These are phyloP conservation scores for Pseudoips prasinana DNA, from an alignment of 2,888 invertebrate species.

Conservation along the genomic window DNA sequence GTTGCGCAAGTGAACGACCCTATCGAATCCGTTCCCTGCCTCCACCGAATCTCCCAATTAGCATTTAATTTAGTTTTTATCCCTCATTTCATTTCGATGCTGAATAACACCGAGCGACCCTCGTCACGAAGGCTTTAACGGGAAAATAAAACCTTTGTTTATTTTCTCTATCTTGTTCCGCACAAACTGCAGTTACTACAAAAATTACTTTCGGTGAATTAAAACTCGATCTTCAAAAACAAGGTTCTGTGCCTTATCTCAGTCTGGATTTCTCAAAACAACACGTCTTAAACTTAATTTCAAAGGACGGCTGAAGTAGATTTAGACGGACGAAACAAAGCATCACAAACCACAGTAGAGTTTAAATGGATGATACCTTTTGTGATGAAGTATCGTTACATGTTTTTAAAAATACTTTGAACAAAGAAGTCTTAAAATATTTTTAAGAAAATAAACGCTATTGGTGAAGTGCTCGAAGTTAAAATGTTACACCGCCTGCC, in stretches of 20 bases:
- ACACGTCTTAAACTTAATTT: slow-evolving; percentile 23
- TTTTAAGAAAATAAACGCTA: slow-evolving; percentile 39
- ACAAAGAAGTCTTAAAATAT: slow-evolving; percentile 19
- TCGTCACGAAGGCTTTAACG: slow-evolving; percentile 66
- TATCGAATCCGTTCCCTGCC: slow-evolving; percentile 46
- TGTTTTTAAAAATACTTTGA: slow-evolving; percentile 19
- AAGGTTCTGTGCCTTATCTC: slow-evolving; percentile 56
- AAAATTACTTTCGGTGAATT: slow-evolving; percentile 61
- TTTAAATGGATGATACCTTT: slow-evolving; percentile 24
- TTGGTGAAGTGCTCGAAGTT: slow-evolving; percentile 41
- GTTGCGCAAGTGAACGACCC: slow-evolving; percentile 45
- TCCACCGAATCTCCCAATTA: slow-evolving; percentile 65
- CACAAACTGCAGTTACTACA: slow-evolving; percentile 56
- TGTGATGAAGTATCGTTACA: too few relatives aligned
- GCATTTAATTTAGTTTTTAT: slow-evolving; percentile 75
- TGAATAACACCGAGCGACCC: slow-evolving; percentile 65
- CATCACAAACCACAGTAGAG: slow-evolving; percentile 11
- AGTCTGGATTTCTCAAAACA: slow-evolving; percentile 20
- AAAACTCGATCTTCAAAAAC: slow-evolving; percentile 58
- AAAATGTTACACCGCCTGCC: slow-evolving; percentile 39
- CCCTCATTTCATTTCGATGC: slow-evolving; percentile 69
- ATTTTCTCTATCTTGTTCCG: slow-evolving; percentile 61
- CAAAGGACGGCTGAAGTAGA: slow-evolving; percentile 19
- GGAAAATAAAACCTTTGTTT: slow-evolving; percentile 66
- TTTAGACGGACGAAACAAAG: slow-evolving; percentile 19